Conservation (phyloP, 2,888 invertebrate species). For the Geotrupes spiniger region DNA sequence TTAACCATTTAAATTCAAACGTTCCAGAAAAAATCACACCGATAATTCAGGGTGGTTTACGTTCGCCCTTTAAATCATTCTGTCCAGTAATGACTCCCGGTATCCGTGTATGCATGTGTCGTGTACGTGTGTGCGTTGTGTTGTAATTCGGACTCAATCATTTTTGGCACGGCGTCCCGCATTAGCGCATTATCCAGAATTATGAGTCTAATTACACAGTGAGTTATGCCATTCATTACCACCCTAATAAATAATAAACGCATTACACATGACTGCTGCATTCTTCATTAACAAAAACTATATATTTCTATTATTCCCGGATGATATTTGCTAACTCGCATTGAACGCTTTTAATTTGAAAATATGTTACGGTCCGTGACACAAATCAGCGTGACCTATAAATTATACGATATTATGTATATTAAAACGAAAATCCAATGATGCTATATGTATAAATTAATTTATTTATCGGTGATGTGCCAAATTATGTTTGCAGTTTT, state of each 20-base stretch:
- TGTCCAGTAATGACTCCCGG: too few relatives aligned
- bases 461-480: slow-evolving; percentile 15
- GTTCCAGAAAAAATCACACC: too few relatives aligned
- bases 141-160: slow-evolving; percentile 43
- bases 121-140: background rate
- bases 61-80: too few relatives aligned
- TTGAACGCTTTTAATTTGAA: slow-evolving; percentile 37
- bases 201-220: slow-evolving; percentile 51
- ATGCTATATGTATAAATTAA: slow-evolving; percentile 21
- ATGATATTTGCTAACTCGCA: slow-evolving; percentile 30
- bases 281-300: slow-evolving; percentile 51
- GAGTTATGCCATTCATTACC: slow-evolving; percentile 52
- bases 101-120: background rate
- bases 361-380: slow-evolving; percentile 33
- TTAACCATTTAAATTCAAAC: too few relatives aligned
- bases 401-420: slow-evolving; percentile 30
- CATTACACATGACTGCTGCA: slow-evolving; percentile 47
- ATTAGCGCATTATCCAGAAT: slow-evolving; percentile 49
- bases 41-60: too few relatives aligned
- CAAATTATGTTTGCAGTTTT: background rate
- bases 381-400: slow-evolving; percentile 35
- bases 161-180: slow-evolving; percentile 46
- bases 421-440: slow-evolving; percentile 32
- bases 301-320: slow-evolving; percentile 48
- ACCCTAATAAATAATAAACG: slow-evolving; percentile 50